Evolutionary conservation across 2,113 vertebrate genomes (phyloP).

Genomic region (Dasyornis broadbenti): DNA sequence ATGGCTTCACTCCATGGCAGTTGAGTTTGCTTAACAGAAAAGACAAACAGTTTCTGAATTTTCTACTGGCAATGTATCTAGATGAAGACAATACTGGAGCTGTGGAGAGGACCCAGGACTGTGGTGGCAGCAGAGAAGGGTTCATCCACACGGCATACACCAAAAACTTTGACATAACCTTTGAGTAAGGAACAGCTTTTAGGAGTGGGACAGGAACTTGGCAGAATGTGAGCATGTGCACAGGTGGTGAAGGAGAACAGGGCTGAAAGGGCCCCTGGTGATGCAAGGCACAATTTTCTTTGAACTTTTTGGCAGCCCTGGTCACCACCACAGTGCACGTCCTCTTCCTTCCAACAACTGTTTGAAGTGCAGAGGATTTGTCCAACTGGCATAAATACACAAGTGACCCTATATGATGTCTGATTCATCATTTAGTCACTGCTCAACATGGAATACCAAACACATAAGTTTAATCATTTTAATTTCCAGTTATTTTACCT

Average conservation of each 20-base stretch:
- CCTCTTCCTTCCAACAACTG: background rate
- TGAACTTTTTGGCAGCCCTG: background rate
- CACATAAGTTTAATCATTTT: background rate
- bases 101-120: background rate
- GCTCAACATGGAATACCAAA: background rate
- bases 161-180: background rate
- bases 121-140: background rate
- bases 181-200: background rate
- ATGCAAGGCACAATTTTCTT: background rate
- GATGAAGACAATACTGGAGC: background rate
- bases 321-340: background rate
- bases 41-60: background rate
- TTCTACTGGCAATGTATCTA: background rate
- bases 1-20: background rate
- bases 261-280: background rate
- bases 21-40: background rate
- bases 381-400: background rate
- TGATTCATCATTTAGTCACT: background rate
- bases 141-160: background rate
- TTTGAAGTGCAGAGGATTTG: background rate
- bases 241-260: background rate
- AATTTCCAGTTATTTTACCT: conserved; percentile 26
- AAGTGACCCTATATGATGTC: background rate
- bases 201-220: background rate
- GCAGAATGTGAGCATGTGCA: background rate